These are phyloP conservation scores for Adelosebastes latens DNA, from an alignment of 2,797 vertebrate genomes.

Conservation along the genomic window DNA sequence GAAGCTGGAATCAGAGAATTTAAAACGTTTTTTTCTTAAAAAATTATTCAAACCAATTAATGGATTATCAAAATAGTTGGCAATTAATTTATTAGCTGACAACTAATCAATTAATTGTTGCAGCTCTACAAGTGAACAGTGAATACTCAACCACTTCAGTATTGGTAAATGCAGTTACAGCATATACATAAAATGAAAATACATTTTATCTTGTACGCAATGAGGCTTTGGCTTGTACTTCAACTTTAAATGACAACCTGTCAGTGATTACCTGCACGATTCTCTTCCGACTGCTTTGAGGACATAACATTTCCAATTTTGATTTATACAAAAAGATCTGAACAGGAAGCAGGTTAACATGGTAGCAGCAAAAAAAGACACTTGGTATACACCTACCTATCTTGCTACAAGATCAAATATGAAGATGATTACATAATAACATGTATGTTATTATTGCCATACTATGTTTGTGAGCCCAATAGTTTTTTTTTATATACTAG, in stretches of 20 bases:
- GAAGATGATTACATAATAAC: not conserved
- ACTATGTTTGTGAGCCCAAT: not conserved
- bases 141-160: not conserved
- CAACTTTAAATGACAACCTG: not conserved
- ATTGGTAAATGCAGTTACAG: not conserved
- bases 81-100: too few relatives aligned
- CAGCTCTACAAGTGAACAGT: not conserved
- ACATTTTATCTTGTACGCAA: not conserved
- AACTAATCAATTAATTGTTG: too few relatives aligned
- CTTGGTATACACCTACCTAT: not conserved
- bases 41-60: too few relatives aligned
- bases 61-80: too few relatives aligned
- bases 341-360: not conserved
- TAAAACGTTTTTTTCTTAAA: too few relatives aligned
- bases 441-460: not conserved
- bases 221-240: not conserved
- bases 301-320: not conserved
- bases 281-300: not conserved
- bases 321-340: not conserved
- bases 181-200: not conserved
- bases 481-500: not conserved
- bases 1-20: too few relatives aligned
- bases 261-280: not conserved
- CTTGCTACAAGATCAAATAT: not conserved
- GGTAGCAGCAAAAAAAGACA: not conserved